These are phyloP conservation scores for Pocota personata DNA, from an alignment of 2,888 invertebrate genomes.

Conservation along the genomic window DNA sequence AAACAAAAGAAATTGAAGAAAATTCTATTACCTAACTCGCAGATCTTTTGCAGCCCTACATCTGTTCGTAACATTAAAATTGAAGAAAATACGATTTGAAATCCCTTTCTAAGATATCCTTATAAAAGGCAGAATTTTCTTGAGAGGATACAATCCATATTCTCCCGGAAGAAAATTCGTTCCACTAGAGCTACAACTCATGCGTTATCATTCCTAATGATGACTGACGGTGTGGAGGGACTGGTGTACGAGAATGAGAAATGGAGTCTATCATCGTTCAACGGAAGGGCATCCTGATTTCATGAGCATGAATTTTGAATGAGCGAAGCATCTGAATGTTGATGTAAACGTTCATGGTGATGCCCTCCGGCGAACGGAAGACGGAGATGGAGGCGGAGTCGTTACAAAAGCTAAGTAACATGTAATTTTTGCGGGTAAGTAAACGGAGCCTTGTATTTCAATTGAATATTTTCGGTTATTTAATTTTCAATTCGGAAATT, in stretches of 20 bases:
- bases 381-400: not conserved
- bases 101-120: conserved; percentile 22
- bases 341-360: conserved; percentile 17
- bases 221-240: conserved; percentile 41
- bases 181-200: conserved; percentile 42
- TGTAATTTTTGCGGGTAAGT: conserved; percentile 55
- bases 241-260: conserved; percentile 20
- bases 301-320: conserved; percentile 60
- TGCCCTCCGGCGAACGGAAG: conserved; percentile 6
- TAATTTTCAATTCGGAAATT: conserved; percentile 20
- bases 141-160: conserved; percentile 45
- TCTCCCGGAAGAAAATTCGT: conserved; percentile 17
- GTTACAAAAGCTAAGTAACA: conserved; percentile 40
- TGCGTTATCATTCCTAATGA: conserved; percentile 70
- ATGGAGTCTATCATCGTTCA: conserved; percentile 53
- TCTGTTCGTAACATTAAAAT: conserved; percentile 36
- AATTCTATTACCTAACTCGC: not conserved
- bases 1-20: not conserved
- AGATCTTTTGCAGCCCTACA: not conserved
- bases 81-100: conserved; percentile 7
- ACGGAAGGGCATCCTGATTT: conserved; percentile 33
- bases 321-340: conserved; percentile 49
- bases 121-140: conserved; percentile 27
- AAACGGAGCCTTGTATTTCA: conserved; percentile 17
- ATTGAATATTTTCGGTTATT: conserved; percentile 33